Percentiles rank a stretch among this genome's conserved stretches.
These are phyloP conservation scores for Machaerirhynchus nigripectus DNA, from an alignment of 2,113 vertebrate species.

Conservation along the genomic window DNA sequence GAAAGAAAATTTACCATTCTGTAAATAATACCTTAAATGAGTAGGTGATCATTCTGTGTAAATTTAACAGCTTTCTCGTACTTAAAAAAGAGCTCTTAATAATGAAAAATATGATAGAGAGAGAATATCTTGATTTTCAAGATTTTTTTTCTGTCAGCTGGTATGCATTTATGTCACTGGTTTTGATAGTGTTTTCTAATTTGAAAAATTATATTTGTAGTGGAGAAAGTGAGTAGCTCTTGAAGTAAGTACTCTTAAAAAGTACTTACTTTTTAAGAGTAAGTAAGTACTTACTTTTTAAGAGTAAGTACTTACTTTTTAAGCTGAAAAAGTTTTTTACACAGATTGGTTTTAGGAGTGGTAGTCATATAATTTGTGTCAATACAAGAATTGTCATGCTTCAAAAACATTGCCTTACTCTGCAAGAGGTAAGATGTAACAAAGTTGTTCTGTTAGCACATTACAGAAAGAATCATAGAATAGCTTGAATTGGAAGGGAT, in stretches of 20 bases:
- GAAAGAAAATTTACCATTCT: not conserved
- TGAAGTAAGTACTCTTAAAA: not conserved
- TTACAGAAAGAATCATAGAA: not conserved
- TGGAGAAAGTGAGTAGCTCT: not conserved
- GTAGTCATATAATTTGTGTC: not conserved
- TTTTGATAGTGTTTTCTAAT: not conserved
- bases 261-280: too few relatives aligned
- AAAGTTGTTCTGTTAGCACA: not conserved
- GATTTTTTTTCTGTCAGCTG: not conserved
- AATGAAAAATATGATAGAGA: not conserved
- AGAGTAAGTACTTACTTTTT: too few relatives aligned
- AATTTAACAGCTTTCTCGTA: constrained; percentile 5
- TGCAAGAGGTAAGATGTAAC: not conserved
- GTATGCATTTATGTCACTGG: not conserved
- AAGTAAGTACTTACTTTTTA: too few relatives aligned
- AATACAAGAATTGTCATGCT: not conserved
- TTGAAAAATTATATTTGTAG: not conserved
- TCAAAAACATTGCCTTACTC: not conserved
- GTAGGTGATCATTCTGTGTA: not conserved
- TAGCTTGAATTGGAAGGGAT: not conserved
- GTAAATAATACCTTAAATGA: not conserved
- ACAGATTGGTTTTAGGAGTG: not conserved
- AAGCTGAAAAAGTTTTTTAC: not conserved
- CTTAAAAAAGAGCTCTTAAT: not conserved
- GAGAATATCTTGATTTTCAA: not conserved